Evolutionary conservation across 2,888 invertebrate species (phyloP).

Genomic region (Celastrina argiolus): DNA sequence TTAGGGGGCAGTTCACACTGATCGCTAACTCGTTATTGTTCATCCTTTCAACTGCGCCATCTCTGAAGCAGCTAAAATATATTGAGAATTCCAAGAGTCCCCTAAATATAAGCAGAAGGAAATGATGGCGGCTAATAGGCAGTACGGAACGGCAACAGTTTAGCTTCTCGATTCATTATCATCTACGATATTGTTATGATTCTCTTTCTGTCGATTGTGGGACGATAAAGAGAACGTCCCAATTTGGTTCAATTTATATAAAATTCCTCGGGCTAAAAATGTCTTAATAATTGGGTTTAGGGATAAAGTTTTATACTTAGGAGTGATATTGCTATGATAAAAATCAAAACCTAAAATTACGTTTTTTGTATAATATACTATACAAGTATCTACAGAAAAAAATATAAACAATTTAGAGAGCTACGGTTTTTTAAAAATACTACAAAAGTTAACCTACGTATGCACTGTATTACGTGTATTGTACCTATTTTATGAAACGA

Average conservation of each 20-base stretch:
- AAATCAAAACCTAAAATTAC: background rate
- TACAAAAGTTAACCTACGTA: too few species aligned
- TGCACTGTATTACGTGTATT: too few species aligned
- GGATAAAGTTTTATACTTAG: background rate
- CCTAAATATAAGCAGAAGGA: background rate
- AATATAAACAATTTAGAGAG: too few species aligned
- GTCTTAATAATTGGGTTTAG: background rate
- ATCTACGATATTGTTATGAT: constrained; percentile 10
- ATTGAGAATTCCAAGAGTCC: background rate
- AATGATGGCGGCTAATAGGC: constrained; percentile 2
- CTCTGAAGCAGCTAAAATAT: background rate
- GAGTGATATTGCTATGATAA: background rate
- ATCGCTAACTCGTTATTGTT: too few species aligned
- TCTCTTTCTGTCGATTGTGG: constrained; percentile 1
- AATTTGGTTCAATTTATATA: constrained; percentile 2
- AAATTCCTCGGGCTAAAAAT: background rate
- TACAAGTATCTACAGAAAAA: too few species aligned
- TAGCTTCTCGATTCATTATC: constrained; percentile 1
- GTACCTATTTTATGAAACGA: background rate
- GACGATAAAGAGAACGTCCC: background rate
- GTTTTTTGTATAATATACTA: too few species aligned
- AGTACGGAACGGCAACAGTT: background rate
- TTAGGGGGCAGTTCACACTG: too few species aligned
- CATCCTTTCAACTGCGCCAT: too few species aligned
- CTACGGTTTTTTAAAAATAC: too few species aligned